Evolutionary conservation across 1,140 invertebrate genomes (phyloP), one percentile per base, ranked within the genome.

Genomic region (Drepana arcuata): DNA sequence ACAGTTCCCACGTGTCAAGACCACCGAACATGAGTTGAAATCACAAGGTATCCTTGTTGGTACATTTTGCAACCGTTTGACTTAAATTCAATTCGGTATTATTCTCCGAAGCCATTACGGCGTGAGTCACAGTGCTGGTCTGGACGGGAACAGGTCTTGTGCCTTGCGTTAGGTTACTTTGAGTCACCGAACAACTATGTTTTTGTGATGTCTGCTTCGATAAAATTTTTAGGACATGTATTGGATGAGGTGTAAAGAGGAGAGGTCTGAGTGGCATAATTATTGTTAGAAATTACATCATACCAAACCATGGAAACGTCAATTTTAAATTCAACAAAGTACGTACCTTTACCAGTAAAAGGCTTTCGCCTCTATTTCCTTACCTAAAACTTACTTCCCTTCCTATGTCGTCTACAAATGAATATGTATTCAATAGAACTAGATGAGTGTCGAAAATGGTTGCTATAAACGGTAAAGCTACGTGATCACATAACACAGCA

Each of bases 41-140:
- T 27, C 35, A 50, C 41, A 25, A 37, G 29, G 37, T 37, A 45
- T 52, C 47, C 41, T 33, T 40, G 28, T 16, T 27, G 30, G 18
- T 37, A 39, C 26, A 56, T 70, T 72, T 74, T 59, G 54, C 62
- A 75, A 71, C 60, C 50, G 52, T 44, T 54, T 41, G 45, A 44
- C 41, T 42, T 48, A 48, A n/a, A n/a, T 9, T 38, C 41, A 24
- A 33, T 60, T 67, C 66, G 60, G 60, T 71, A 61, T 67, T 51
- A 59, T 78, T 73, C 73, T 42, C 38, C 53, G 73, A 78, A 78
- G 45, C 53, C 63, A 75, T 66, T 71, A 63, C 49, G 12, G 46
- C 11, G 49, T 78, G 73, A 72, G 34, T 72, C 71, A 73, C 42
- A 31, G 44, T 28, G 41, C 24, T 13, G 36, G 47, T 27, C 16